phyloP scores from a whole-genome alignment of 2,888 invertebrate genomes.

The Acronicta alni region DNA sequence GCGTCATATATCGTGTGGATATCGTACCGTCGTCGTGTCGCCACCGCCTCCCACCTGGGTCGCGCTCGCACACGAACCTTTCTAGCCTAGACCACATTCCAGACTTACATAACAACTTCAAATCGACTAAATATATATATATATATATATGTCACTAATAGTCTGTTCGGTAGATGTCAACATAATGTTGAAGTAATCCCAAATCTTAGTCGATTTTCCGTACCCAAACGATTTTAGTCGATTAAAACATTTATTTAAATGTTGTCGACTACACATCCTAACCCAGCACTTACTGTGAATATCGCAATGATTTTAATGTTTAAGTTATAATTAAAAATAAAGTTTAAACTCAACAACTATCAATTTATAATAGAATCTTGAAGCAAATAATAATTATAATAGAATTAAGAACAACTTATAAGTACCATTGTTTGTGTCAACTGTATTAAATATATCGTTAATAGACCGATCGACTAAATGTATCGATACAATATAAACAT shows the following conservation, averaged over 20 bases:
- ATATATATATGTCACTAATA: conserved; percentile 38
- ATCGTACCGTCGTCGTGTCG: conserved; percentile 25
- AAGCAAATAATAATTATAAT: conserved; percentile 59
- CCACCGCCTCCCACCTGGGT: conserved; percentile 31
- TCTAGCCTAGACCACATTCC: conserved; percentile 33
- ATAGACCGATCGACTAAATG: conserved; percentile 50
- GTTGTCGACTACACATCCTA: conserved; percentile 32
- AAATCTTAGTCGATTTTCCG: conserved; percentile 46
- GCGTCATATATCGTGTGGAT: background rate
- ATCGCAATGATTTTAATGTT: conserved; percentile 48
- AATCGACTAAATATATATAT: conserved; percentile 48
- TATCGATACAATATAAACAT: conserved; percentile 51
- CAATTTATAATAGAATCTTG: conserved; percentile 59
- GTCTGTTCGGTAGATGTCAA: conserved; percentile 33
- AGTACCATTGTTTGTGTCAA: conserved; percentile 59
- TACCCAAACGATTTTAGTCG: conserved; percentile 42
- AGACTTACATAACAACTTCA: conserved; percentile 39
- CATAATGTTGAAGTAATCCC: conserved; percentile 38
- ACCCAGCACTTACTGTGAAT: conserved; percentile 50
- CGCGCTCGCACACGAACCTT: conserved; percentile 33
- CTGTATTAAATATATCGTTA: conserved; percentile 53
- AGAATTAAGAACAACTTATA: conserved; percentile 62
- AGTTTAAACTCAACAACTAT: conserved; percentile 56
- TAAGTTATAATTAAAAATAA: conserved; percentile 55
- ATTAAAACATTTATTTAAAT: conserved; percentile 42